Conservation (phyloP, 30 jellyfish, hydroid and myxozoan genomes). For the Hydra vulgaris region DNA sequence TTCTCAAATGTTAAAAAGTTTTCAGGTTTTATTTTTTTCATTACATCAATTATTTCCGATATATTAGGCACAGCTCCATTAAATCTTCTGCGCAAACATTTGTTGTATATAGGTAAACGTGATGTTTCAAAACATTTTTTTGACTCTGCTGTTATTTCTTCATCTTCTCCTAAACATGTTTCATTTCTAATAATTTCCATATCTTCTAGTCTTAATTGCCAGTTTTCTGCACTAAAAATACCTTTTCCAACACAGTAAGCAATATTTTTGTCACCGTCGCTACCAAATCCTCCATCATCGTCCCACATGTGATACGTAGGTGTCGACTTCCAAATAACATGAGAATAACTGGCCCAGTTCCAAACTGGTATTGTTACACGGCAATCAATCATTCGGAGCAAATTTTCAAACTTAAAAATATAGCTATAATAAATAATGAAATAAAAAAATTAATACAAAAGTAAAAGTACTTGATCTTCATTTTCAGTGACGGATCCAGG, state of each 20-base stretch:
- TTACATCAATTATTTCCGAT: constrained; percentile 18
- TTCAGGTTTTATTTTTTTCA: constrained; percentile 1
- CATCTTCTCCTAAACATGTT: background rate
- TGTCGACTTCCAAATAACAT: constrained; percentile 47
- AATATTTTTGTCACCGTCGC: constrained; percentile 46
- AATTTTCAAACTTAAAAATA: constrained; percentile 48
- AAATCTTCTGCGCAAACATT: constrained; percentile 64
- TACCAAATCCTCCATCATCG: constrained; percentile 55
- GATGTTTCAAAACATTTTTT: background rate
- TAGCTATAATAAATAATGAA: constrained; percentile 36
- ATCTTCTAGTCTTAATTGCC: background rate
- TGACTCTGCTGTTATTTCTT: background rate
- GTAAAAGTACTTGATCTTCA: background rate
- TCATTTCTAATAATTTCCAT: background rate
- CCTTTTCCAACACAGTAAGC: constrained; percentile 81
- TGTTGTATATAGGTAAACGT: background rate
- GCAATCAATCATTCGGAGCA: constrained; percentile 66
- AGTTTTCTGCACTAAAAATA: constrained; percentile 38
- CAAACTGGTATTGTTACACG: constrained; percentile 75
- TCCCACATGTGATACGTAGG: constrained; percentile 52
- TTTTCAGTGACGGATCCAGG: background rate
- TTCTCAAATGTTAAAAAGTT: constrained; percentile 35
- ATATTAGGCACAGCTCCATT: constrained; percentile 45
- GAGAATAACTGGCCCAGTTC: constrained; percentile 77
- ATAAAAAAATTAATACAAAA: no score